Base-by-base conservation (phyloP, 37 sponge, comb jelly and placozoan genomes). In the Cliona cf. orientalis region DNA sequence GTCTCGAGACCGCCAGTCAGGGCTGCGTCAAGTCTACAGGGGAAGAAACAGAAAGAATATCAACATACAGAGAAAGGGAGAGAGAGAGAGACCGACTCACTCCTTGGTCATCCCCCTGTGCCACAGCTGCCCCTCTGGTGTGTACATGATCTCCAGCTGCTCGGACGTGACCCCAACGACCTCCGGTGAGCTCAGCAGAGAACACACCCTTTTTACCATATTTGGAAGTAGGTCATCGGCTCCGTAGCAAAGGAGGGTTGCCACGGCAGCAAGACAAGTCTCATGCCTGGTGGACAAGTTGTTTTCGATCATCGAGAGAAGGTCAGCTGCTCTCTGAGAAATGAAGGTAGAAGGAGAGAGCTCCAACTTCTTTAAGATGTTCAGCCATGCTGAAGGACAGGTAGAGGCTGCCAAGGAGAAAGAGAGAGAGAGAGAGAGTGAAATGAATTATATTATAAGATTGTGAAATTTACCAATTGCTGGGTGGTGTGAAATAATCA, bases 81-180 rank as follows among this genome's bases (percentile, higher is more conserved):
- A 49, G 53, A 49, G 14, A 49, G 53, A 49, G 14, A 49, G 14
- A 14, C 14, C 9, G 53, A 56, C 90, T 89, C 71, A 94, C 95
- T 84, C 78, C 22, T 86, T 42, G 19, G 36, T 38, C 42, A 94
- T 58, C 33, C 68, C 74, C 6, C 14, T 65, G 65, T 94, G 76
- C 80, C 79, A 90, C 33, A 94, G 81, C 57, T 94, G 76, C 12
- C 68, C 80, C 3, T 64, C 63, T 23, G 91, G 85, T 2, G 91
- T 94, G 43, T 35, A 11, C 75, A 86, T 22, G 32, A 94, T 80
- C 43, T 87, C 88, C 71, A 94, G 39, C n/a, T 87, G 74, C 11
- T 86, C 79, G 32, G 28, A 14, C 11, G 88, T 76, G 46, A 80
- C 84, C 19, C 38, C 40, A 66, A 90, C 12, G 41, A 83, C 59